These are phyloP conservation scores for Tuta absoluta DNA, from an alignment of 2,888 invertebrate species.

Conservation along the genomic window DNA sequence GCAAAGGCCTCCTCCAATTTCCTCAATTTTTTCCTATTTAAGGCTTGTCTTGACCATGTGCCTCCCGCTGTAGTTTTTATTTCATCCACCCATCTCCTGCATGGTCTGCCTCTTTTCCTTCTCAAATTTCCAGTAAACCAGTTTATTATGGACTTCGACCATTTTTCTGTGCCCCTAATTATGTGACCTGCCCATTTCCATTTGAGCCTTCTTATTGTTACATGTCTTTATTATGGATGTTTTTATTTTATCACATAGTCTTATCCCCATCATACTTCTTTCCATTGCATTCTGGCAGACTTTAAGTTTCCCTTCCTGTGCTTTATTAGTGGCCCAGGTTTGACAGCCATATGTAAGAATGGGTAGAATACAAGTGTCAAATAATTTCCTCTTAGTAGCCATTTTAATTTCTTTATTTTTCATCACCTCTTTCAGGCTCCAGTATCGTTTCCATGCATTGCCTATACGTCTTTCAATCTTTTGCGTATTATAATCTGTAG, in stretches of 20 bases:
- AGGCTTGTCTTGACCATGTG: not conserved
- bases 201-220: slow-evolving; percentile 14
- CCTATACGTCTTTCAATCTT: no score
- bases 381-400: no score
- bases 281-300: not conserved
- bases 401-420: no score
- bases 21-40: not conserved
- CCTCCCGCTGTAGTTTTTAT: not conserved
- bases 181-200: not conserved
- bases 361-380: no score
- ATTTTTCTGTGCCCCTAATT: not conserved
- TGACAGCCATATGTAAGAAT: not conserved
- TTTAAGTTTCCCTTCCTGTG: not conserved
- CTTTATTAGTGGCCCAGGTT: not conserved
- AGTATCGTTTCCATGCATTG: no score
- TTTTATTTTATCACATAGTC: not conserved
- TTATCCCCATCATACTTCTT: not conserved
- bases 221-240: not conserved
- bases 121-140: not conserved
- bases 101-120: not conserved
- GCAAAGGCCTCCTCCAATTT: not conserved
- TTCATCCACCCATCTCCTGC: not conserved
- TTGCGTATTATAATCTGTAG: no score
- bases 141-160: not conserved
- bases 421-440: no score